These are phyloP conservation scores for Apis cerana DNA, from an alignment of 1,140 invertebrate species.

Conservation along the genomic window DNA sequence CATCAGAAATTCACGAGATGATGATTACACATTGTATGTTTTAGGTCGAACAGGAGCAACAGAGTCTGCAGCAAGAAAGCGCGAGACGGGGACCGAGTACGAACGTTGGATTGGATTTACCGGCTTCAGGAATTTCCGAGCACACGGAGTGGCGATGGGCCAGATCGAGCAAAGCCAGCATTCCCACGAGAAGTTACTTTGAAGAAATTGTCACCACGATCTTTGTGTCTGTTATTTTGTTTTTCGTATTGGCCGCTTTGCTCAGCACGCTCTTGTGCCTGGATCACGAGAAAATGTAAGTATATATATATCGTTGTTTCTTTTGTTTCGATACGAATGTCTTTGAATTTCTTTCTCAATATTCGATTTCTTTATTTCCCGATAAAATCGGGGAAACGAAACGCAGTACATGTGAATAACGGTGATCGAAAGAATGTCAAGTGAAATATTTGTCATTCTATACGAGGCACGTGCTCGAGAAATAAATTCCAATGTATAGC, in stretches of 20 bases:
- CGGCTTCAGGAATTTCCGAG: conserved; percentile 71
- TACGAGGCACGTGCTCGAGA: conserved; percentile 42
- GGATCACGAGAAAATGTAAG: conserved; percentile 90
- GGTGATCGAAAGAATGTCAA: background rate
- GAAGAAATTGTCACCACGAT: conserved; percentile 87
- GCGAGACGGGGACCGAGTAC: conserved; percentile 72
- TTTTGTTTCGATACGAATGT: no score
- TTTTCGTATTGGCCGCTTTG: conserved; percentile 85
- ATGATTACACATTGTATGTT: background rate
- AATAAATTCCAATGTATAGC: conserved; percentile 35
- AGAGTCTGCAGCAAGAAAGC: conserved; percentile 68
- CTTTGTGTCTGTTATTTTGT: conserved; percentile 85
- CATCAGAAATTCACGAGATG: background rate
- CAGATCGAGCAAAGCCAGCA: conserved; percentile 81
- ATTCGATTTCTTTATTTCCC: background rate
- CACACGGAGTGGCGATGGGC: conserved; percentile 81
- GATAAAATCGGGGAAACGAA: background rate
- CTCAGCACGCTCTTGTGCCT: conserved; percentile 89
- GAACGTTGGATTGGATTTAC: conserved; percentile 74
- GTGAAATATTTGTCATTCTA: conserved; percentile 43
- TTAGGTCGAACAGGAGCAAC: conserved; percentile 57
- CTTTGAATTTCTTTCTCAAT: background rate
- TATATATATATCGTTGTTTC: conserved; percentile 48
- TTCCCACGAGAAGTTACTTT: conserved; percentile 87
- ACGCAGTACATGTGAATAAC: background rate